Evolutionary conservation across 2,797 vertebrate genomes (phyloP).

Genomic region (Carcharodon carcharias): DNA sequence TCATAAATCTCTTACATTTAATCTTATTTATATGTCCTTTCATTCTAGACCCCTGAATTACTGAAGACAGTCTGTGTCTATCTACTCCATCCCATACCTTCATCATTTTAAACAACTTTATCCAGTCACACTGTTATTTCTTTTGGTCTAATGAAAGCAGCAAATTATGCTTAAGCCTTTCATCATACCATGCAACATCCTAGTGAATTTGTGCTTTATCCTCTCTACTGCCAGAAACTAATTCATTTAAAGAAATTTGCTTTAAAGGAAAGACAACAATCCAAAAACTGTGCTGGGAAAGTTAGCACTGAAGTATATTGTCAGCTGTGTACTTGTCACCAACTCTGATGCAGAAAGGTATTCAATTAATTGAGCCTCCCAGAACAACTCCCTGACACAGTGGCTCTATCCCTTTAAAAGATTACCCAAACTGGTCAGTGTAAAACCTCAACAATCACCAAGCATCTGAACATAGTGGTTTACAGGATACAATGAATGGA

Average conservation of each 20-base stretch:
- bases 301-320: background rate
- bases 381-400: background rate
- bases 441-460: background rate
- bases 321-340: background rate
- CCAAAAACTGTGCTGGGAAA: background rate
- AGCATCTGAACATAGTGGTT: background rate
- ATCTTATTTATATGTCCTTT: background rate
- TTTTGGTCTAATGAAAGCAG: background rate
- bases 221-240: background rate
- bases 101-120: background rate
- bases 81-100: too few relatives aligned
- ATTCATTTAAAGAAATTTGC: too few relatives aligned
- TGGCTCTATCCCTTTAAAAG: background rate
- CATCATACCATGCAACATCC: background rate
- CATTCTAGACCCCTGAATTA: background rate
- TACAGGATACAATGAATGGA: background rate
- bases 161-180: background rate
- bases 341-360: background rate
- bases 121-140: background rate
- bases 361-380: background rate
- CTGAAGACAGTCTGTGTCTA: background rate
- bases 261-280: background rate
- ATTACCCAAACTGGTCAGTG: background rate
- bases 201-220: background rate
- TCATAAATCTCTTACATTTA: background rate